Conservation (phyloP, 2,113 vertebrate genomes). For the Dromas ardeola region DNA sequence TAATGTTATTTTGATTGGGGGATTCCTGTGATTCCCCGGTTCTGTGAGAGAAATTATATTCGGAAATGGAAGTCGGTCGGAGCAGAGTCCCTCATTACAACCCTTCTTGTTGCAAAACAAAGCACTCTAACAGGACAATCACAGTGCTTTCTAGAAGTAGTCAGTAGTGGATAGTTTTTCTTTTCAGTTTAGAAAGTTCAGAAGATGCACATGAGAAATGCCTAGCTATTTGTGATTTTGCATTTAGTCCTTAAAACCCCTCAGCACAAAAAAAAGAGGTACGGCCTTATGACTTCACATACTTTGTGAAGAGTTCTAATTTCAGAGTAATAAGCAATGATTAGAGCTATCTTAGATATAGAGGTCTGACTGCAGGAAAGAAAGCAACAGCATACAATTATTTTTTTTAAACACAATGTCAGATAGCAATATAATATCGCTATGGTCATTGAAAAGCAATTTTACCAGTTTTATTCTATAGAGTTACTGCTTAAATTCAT, state of each 20-base stretch:
- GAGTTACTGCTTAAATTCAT: constrained; percentile 18
- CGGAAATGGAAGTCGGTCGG: background rate
- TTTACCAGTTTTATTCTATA: constrained; percentile 1
- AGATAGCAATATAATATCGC: background rate
- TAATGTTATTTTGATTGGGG: background rate
- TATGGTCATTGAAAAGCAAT: constrained; percentile 12
- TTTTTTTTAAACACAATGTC: background rate
- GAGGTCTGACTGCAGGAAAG: background rate
- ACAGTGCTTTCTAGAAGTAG: background rate
- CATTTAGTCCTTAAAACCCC: background rate
- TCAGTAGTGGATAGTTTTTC: background rate
- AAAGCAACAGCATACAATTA: background rate
- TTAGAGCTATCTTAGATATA: background rate
- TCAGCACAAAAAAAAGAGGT: background rate
- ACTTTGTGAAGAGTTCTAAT: background rate
- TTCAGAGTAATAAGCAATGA: background rate
- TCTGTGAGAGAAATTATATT: constrained; percentile 30
- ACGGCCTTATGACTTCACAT: background rate
- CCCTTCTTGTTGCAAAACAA: background rate
- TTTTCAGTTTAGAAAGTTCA: background rate
- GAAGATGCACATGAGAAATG: background rate
- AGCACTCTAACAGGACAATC: background rate
- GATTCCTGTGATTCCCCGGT: background rate
- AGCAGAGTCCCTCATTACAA: background rate
- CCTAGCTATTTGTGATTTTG: background rate